These are phyloP conservation scores for Uria aalge DNA, from an alignment of 2,113 vertebrate species.

Conservation along the genomic window DNA sequence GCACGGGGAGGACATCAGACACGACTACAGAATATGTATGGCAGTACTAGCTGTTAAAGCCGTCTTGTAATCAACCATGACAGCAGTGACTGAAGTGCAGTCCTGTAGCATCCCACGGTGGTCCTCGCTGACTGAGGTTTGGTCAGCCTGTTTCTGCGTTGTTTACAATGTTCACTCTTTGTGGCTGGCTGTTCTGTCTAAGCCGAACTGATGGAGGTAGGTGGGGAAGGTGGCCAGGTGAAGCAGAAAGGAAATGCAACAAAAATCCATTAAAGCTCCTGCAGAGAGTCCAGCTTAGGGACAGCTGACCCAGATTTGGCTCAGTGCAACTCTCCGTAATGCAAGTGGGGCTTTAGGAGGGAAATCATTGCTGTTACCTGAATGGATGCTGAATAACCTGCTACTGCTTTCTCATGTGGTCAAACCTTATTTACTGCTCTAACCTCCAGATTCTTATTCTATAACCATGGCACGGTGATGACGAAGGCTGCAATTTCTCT, in stretches of 20 bases:
- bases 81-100: background rate
- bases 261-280: background rate
- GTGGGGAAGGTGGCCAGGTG: background rate
- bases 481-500: background rate
- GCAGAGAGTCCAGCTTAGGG: background rate
- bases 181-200: background rate
- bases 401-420: background rate
- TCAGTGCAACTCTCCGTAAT: background rate
- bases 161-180: rapidly evolving
- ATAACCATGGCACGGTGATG: background rate
- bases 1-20: background rate
- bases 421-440: background rate
- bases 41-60: background rate
- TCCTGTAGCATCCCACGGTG: background rate
- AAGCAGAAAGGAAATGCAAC: background rate
- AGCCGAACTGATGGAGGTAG: background rate
- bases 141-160: background rate
- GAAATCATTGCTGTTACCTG: background rate
- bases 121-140: rapidly evolving
- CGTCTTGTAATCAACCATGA: background rate
- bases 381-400: background rate
- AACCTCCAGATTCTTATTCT: background rate
- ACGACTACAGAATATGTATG: too few relatives aligned
- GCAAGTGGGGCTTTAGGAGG: background rate
- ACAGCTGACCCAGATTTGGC: background rate